Conservation (phyloP, 2,888 invertebrate genomes). For the Dastarcus helophoroides region DNA sequence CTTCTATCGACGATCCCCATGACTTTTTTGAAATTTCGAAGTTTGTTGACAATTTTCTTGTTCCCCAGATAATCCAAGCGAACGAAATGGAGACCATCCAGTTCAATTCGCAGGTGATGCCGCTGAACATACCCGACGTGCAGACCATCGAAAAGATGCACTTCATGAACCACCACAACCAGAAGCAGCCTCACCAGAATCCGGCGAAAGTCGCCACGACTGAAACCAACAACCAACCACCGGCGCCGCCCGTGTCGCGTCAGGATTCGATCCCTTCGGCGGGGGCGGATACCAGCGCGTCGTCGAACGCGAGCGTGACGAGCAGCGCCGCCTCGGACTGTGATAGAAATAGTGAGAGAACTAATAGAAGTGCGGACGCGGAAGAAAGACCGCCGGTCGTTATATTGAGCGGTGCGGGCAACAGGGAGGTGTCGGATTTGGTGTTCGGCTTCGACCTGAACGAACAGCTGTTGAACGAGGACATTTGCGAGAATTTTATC, state of each 20-base stretch:
- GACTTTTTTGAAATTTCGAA: no score
- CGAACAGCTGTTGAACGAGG: slow-evolving; percentile 52
- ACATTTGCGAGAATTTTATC: slow-evolving; percentile 37
- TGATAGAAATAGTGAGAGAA: slow-evolving; percentile 20
- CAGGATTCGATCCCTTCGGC: no score
- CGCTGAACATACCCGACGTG: slow-evolving; percentile 36
- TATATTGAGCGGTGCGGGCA: slow-evolving; percentile 50
- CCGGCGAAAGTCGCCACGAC: slow-evolving; percentile 1
- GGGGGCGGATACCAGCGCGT: slow-evolving; percentile 2
- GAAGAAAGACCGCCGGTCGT: slow-evolving; percentile 55
- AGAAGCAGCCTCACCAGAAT: slow-evolving; percentile 5
- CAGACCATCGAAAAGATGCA: slow-evolving; percentile 42
- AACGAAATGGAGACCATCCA: slow-evolving; percentile 21
- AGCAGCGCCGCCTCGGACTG: slow-evolving; percentile 17
- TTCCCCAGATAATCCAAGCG: slow-evolving; percentile 23
- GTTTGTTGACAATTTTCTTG: neutral
- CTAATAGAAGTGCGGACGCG: slow-evolving; percentile 10
- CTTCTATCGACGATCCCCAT: no score
- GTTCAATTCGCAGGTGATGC: slow-evolving; percentile 27
- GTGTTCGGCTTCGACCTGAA: slow-evolving; percentile 75
- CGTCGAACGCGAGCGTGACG: neutral
- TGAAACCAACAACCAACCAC: no score
- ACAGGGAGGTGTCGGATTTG: slow-evolving; percentile 52
- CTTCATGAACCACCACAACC: slow-evolving; percentile 22
- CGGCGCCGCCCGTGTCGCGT: no score